Conservation (phyloP, 2,888 invertebrate genomes). For the Chrysina gloriosa region DNA sequence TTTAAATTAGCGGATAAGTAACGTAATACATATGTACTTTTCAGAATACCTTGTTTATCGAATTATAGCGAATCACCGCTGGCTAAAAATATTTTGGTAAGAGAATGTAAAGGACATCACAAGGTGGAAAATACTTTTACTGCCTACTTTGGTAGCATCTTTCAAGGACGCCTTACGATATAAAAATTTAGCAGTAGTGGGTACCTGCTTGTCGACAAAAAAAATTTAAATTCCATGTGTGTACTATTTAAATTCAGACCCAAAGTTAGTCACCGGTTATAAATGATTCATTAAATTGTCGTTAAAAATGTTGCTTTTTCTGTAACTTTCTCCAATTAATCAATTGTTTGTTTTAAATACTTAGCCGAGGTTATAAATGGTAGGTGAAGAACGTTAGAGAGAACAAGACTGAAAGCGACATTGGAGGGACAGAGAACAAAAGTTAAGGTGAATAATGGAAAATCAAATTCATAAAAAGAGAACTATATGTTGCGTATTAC, state of each 20-base stretch:
- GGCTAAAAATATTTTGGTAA: conserved; percentile 9
- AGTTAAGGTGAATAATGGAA: no score
- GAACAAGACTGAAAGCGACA: neutral
- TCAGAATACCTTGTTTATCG: no score
- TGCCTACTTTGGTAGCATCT: conserved; percentile 24
- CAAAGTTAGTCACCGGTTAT: neutral
- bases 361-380: neutral
- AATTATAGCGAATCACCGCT: no score
- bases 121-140: conserved; percentile 43
- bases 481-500: no score
- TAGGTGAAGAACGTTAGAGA: neutral
- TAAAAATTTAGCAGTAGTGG: neutral
- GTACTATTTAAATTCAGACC: neutral
- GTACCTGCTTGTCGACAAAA: neutral
- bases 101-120: conserved; percentile 40
- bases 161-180: conserved; percentile 27
- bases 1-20: no score
- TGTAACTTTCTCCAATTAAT: conserved; percentile 14
- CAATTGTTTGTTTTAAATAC: neutral
- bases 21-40: no score
- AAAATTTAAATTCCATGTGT: conserved; percentile 6
- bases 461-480: no score
- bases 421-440: no score
- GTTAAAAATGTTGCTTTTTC: conserved; percentile 5
- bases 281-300: conserved; percentile 5